Evolutionary conservation across 2,113 vertebrate genomes (phyloP).

Genomic region (Cyanoliseus patagonus): DNA sequence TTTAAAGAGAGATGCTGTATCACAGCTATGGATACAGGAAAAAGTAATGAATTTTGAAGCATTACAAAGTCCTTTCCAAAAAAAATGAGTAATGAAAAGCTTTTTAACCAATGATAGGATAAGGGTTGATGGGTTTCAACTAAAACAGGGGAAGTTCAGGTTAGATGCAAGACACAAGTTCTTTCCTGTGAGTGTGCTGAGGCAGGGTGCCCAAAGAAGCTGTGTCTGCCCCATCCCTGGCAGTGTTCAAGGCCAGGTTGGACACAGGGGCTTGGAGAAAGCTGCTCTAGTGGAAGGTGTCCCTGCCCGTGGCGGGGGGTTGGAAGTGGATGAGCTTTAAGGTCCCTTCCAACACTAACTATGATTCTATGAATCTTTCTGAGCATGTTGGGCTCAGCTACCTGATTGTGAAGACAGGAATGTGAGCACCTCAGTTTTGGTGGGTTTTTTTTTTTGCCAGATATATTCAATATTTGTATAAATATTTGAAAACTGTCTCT

Average conservation of each 20-base stretch:
- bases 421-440: background rate
- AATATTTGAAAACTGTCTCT: background rate
- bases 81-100: background rate
- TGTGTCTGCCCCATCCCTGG: background rate
- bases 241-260: background rate
- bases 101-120: background rate
- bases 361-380: background rate
- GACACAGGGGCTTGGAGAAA: background rate
- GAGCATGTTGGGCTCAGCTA: background rate
- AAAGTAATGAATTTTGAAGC: background rate
- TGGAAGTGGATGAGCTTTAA: background rate
- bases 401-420: background rate
- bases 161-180: background rate
- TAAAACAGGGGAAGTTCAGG: background rate
- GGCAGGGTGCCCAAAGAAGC: background rate
- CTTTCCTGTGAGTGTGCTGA: background rate
- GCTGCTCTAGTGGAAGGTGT: background rate
- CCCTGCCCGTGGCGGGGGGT: background rate
- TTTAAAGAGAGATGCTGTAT: background rate
- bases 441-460: background rate
- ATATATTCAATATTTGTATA: background rate
- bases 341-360: background rate
- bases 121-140: background rate
- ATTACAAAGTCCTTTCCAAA: background rate
- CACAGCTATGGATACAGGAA: background rate